Conservation (phyloP, 2,888 invertebrate genomes). For the Ariolimax columbianus region DNA sequence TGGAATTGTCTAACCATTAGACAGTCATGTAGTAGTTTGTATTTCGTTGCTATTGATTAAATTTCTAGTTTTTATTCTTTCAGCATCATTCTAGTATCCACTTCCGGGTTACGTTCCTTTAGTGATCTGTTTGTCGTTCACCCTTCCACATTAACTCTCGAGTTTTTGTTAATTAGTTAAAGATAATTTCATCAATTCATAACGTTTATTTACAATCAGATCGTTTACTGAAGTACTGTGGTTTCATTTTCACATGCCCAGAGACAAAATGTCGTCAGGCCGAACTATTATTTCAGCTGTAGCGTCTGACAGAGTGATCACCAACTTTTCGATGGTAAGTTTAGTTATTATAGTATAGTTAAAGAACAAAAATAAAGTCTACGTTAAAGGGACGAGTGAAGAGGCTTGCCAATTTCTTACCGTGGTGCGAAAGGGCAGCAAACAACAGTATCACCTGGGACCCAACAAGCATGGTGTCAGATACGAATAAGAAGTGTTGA, state of each 20-base stretch:
- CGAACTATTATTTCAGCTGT: conserved; percentile 67
- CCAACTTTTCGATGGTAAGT: conserved; percentile 80
- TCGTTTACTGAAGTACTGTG: neutral
- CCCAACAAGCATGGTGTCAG: too few relatives aligned
- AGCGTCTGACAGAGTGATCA: conserved; percentile 80
- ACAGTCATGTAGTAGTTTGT: too few relatives aligned
- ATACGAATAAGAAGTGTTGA: too few relatives aligned
- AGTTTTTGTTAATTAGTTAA: neutral
- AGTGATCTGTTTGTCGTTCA: neutral
- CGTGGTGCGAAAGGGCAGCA: too few relatives aligned
- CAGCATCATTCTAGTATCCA: neutral
- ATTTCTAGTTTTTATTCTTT: neutral
- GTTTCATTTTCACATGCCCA: conserved; percentile 32
- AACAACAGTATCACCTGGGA: too few relatives aligned
- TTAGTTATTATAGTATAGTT: too few relatives aligned
- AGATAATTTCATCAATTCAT: too few relatives aligned
- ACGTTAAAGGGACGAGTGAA: too few relatives aligned
- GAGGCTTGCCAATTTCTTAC: too few relatives aligned
- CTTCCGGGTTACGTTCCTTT: conserved; percentile 47
- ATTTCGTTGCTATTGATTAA: neutral
- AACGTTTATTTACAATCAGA: neutral
- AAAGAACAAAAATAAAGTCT: too few relatives aligned
- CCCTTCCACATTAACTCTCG: neutral
- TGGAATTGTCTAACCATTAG: too few relatives aligned
- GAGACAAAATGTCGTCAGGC: conserved; percentile 63